These are phyloP conservation scores for Scomber colias DNA, from an alignment of 2,113 vertebrate genomes.

Conservation along the genomic window DNA sequence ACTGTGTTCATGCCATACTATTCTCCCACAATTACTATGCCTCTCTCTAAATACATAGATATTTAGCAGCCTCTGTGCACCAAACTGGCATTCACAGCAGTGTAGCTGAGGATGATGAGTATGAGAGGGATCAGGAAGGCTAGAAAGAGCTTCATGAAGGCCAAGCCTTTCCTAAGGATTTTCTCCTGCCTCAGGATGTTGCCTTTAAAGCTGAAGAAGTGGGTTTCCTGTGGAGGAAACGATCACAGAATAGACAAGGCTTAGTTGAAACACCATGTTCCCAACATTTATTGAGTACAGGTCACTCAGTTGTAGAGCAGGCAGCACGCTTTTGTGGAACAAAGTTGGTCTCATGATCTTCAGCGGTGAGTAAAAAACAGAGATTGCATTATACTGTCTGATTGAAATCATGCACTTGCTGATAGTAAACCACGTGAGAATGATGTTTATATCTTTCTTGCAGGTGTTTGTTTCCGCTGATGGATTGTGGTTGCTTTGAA, in stretches of 20 bases:
- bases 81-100: slow-evolving; percentile 61
- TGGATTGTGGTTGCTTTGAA: slow-evolving; percentile 46
- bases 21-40: too few species aligned
- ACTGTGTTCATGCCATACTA: too few species aligned
- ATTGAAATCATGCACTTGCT: slow-evolving; percentile 19
- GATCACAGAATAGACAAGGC: slow-evolving; percentile 81
- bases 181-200: slow-evolving; percentile 84
- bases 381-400: background rate
- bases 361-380: slow-evolving; percentile 43
- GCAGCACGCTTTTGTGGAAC: slow-evolving; percentile 8
- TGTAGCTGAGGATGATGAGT: slow-evolving; percentile 81
- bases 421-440: background rate
- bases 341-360: background rate
- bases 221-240: slow-evolving; percentile 85
- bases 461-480: slow-evolving; percentile 41
- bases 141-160: slow-evolving; percentile 79
- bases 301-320: slow-evolving; percentile 46
- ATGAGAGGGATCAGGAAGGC: slow-evolving; percentile 82
- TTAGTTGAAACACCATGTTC: slow-evolving; percentile 70
- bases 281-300: slow-evolving; percentile 60
- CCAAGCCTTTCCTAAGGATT: slow-evolving; percentile 42
- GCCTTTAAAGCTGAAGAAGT: slow-evolving; percentile 84
- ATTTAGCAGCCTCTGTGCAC: slow-evolving; percentile 55
- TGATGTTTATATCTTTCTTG: background rate
- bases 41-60: too few species aligned